Percentiles rank a stretch among this genome's conserved stretches.
phyloP scores from a whole-genome alignment of 1,140 invertebrate species.

The Myzus persicae region DNA sequence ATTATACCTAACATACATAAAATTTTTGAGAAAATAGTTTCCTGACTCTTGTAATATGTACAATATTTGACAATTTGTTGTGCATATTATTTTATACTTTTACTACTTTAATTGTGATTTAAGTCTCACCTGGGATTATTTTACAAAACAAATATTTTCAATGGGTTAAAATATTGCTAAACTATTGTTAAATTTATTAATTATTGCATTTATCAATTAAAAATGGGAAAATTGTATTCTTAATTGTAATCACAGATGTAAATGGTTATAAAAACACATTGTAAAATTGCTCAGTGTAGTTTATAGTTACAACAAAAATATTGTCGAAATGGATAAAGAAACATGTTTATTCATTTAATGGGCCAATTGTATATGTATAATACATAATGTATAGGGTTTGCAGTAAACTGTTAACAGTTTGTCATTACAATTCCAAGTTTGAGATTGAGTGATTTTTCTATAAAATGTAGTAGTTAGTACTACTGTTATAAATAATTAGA shows the following conservation, averaged over 20 bases:
- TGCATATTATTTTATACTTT: not conserved
- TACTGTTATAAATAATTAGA: not conserved
- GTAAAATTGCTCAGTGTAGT: not conserved
- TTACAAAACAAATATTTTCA: not conserved
- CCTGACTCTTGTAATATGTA: not conserved
- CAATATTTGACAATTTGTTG: not conserved
- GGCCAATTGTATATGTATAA: not conserved
- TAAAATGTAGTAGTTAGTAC: not conserved
- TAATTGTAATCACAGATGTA: not conserved
- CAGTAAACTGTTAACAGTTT: not conserved
- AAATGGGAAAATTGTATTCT: not conserved
- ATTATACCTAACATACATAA: not conserved
- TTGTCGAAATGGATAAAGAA: not conserved
- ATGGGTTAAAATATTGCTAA: not conserved
- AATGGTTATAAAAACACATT: not conserved
- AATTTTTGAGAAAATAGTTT: not conserved
- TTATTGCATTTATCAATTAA: constrained; percentile 15
- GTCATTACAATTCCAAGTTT: not conserved
- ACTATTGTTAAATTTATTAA: not conserved
- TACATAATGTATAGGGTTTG: not conserved
- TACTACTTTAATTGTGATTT: not conserved
- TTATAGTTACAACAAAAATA: not conserved
- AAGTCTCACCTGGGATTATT: not conserved
- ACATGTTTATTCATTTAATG: not conserved
- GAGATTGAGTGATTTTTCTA: not conserved